Evolutionary conservation across 2,888 invertebrate species (phyloP), one percentile per base, ranked within the genome.

Genomic region (Ceraclea dissimilis): DNA sequence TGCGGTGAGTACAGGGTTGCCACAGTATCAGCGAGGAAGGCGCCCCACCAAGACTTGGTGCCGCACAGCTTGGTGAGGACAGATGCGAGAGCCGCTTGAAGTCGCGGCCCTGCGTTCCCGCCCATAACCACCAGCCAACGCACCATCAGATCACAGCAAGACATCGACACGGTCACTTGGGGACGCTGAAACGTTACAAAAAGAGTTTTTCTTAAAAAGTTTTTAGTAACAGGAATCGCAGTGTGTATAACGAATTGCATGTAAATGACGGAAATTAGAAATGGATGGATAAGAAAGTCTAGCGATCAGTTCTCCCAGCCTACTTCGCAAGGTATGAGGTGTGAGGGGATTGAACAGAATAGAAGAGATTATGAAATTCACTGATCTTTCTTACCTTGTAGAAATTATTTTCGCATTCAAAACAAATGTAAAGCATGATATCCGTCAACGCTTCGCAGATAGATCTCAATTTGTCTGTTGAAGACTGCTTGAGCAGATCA

Each of bases 21-120:
- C 56, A 95, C 80, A 21, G 88, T 88, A 66, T 88, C 86, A 1
- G 92, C 89, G n/a, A 95, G 78, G 67, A 90, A 92, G 63, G 85
- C 82, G 44, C 94, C 94, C 94, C 95, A 95, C 89, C 93, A 95
- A 10, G 79, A 75, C 67, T 85, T 85, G 55, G 81, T 78, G 51
- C 86, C 86, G 66, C 88, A 87, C 68, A 86, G 84, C 51, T 89
- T 82, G 56, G 92, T 88, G 66, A 91, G 73, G 60, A 94, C 75
- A 20, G 91, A 85, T 51, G 85, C 88, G 16, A 88, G 83, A 18
- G 89, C 82, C 46, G 91, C 79, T 67, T 93, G 93, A 57, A 88
- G 79, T 58, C 88, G 82, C 2, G 89, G 87, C 60, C 88, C 84
- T 67, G 90, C 89, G 66, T 82, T 84, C 60, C 93, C 82, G 72